Evolutionary conservation across 2,888 invertebrate species (phyloP), one percentile per base, ranked within the genome.

Genomic region (Phorcus lineatus): DNA sequence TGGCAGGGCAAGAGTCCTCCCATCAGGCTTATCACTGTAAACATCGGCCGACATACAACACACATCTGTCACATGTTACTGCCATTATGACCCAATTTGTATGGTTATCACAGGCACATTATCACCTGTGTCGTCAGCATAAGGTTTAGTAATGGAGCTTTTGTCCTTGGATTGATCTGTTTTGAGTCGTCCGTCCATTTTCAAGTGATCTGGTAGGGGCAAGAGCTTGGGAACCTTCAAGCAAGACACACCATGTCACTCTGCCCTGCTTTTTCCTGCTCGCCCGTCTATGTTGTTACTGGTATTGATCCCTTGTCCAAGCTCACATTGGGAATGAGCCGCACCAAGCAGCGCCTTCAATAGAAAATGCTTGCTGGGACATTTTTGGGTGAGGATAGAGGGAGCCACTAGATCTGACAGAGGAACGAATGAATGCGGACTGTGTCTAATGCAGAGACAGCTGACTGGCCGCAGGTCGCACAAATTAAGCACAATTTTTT

Each of bases 391-490:
- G 70, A 70, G 70, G 17, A 36, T 19, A 70, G 31, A 19, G 31
- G n/a, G 70, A 70, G 70, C 57, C 57, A 24, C 19, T 57, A 24
- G 57, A 22, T 19, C 57, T 24, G 24, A 24, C 19, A 19, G 24
- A 19, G 24, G 57, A 57, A 57, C 24, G 22, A 57, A 55, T 11
- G 55, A 19, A 55, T 4, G 57, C 11, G 3, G 57, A 22, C 70
- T n/a, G n/a, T 70, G 36, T 28, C 70, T 70, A 28, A 31, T 36
- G 70, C 70, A 40, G 70, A 70, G 70, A 70, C 70, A 70, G 70
- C 70, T 70, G 36, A 70, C 70, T 70, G 70, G 70, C 17, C 70
- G 36, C 70, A 70, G 70, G 70, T 70, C 19, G 70, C 70, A 31
- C 36, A 70, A 70, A 70, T 70, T 70, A 70, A 36, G 40, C 70